Evolutionary conservation across 2,888 invertebrate genomes (phyloP).

Genomic region (Sialis fuliginosa): DNA sequence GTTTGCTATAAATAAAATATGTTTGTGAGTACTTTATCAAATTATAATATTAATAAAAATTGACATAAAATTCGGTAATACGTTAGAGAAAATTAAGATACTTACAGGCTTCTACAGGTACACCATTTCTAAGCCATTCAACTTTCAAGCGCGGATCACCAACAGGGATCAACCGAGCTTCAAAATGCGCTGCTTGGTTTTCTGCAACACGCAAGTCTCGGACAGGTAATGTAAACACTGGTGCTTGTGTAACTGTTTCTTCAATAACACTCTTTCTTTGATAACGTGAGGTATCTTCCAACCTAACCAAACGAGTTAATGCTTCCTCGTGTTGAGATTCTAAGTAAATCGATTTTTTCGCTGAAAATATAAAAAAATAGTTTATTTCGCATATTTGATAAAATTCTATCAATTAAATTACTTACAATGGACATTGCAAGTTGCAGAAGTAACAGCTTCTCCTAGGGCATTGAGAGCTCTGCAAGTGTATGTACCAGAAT

Average conservation of each 20-base stretch:
- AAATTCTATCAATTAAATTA: conserved; percentile 7
- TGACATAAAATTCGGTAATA: background rate
- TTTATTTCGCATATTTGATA: background rate
- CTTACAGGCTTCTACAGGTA: conserved; percentile 76
- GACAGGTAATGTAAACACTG: conserved; percentile 82
- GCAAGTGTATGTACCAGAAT: conserved; percentile 90
- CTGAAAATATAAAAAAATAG: conserved; percentile 16
- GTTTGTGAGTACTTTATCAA: background rate
- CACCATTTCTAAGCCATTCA: conserved; percentile 85
- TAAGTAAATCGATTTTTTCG: conserved; percentile 64
- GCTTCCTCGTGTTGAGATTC: conserved; percentile 83
- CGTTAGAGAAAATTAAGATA: conserved; percentile 9
- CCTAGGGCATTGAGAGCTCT: conserved; percentile 83
- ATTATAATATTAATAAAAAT: conserved; percentile 4
- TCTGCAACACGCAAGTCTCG: conserved; percentile 73
- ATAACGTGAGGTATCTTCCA: conserved; percentile 63
- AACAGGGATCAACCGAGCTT: conserved; percentile 83
- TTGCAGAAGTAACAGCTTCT: conserved; percentile 82
- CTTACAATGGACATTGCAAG: conserved; percentile 63
- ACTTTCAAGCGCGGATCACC: conserved; percentile 85
- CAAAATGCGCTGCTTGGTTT: conserved; percentile 86
- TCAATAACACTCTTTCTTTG: conserved; percentile 58
- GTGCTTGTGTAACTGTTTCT: conserved; percentile 69
- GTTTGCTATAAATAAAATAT: conserved; percentile 39
- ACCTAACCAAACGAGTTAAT: conserved; percentile 56